Conservation (phyloP, 2,888 invertebrate species). For the Hermodice carunculata region DNA sequence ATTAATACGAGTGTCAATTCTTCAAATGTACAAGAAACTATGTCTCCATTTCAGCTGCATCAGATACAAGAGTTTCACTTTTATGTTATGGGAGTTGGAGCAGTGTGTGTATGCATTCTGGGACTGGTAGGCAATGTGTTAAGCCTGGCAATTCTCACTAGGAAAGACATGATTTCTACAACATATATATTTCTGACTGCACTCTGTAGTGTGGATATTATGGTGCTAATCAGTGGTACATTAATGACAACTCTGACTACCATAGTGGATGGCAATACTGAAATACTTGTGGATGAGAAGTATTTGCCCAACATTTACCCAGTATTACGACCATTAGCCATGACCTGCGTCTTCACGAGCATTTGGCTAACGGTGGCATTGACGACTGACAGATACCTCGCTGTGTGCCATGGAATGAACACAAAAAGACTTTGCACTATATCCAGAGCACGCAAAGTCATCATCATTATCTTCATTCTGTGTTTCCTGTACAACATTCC, state of each 20-base stretch:
- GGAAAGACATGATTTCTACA: slow-evolving; percentile 1
- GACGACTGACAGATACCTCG: slow-evolving; percentile 4
- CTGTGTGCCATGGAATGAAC: slow-evolving; percentile 7
- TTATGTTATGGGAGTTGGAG: too few relatives aligned
- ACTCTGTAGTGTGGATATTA: neutral
- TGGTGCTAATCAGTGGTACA: neutral
- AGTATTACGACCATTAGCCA: neutral
- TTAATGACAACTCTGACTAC: neutral
- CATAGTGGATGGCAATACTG: neutral
- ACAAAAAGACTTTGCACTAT: slow-evolving; percentile 3
- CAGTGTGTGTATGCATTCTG: too few relatives aligned
- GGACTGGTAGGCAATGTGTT: neutral
- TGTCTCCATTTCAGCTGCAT: too few relatives aligned
- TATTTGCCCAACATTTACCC: slow-evolving; percentile 3
- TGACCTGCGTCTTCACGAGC: slow-evolving; percentile 5
- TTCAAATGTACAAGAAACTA: too few relatives aligned
- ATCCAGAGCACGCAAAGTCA: neutral
- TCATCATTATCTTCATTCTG: neutral
- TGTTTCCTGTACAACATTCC: slow-evolving; percentile 8
- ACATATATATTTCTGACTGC: slow-evolving; percentile 7
- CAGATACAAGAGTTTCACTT: too few relatives aligned
- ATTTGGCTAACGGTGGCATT: slow-evolving; percentile 8
- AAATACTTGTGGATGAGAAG: neutral
- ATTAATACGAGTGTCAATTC: too few relatives aligned
- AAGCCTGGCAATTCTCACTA: neutral